Evolutionary conservation across 2,797 vertebrate genomes (phyloP).

Genomic region (Danio choprae): DNA sequence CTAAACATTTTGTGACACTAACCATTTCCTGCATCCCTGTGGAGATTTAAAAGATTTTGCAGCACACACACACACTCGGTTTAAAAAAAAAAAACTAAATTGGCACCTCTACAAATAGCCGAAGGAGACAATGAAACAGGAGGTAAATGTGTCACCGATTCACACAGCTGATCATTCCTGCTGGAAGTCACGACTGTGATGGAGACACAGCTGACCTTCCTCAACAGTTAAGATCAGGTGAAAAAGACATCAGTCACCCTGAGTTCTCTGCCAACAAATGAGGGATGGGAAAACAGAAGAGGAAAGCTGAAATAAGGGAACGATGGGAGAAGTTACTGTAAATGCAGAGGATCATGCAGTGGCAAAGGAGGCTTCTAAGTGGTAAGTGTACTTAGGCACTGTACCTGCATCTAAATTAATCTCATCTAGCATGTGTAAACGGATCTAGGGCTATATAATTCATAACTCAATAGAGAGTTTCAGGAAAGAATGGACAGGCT

Average conservation of each 20-base stretch:
- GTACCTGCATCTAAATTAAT: neutral
- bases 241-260: constrained; percentile 3
- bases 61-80: neutral
- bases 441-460: neutral
- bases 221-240: constrained; percentile 9
- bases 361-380: neutral
- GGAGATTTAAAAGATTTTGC: neutral
- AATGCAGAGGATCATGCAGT: neutral
- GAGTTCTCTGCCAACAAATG: neutral
- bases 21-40: neutral
- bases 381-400: neutral
- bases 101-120: constrained; percentile 2
- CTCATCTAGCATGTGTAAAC: neutral
- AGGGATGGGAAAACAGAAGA: neutral
- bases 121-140: constrained; percentile 19
- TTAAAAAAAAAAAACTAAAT: neutral
- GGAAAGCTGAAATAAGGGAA: neutral
- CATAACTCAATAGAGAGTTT: constrained; percentile 7
- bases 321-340: no score
- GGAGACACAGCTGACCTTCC: neutral
- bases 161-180: constrained; percentile 32
- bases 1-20: neutral
- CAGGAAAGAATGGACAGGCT: neutral
- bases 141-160: constrained; percentile 16
- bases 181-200: constrained; percentile 13